Evolutionary conservation across 2,888 invertebrate genomes (phyloP).

Genomic region (Cephus pygmeus): DNA sequence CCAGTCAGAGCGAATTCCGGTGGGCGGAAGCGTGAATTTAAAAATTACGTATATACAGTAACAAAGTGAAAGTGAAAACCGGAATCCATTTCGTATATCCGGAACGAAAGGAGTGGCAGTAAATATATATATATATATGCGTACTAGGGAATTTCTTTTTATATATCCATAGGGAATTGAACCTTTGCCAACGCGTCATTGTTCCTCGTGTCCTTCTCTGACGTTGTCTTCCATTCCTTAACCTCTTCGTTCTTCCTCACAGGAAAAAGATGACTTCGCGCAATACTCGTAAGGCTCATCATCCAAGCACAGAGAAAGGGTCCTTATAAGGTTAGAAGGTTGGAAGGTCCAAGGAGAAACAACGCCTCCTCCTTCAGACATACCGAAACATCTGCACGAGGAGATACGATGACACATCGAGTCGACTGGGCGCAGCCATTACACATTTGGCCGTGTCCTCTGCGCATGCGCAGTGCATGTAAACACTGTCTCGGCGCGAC

Average conservation of each 20-base stretch:
- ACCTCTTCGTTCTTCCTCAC: not conserved
- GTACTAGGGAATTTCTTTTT: not conserved
- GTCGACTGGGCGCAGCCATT: not conserved
- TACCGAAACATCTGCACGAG: not conserved
- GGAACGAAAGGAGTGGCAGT: not conserved
- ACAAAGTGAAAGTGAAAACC: not conserved
- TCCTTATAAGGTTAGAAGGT: not conserved
- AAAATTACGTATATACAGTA: not conserved
- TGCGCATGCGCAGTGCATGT: not conserved
- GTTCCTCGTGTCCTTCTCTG: not conserved
- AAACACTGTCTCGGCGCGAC: not conserved
- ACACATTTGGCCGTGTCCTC: not conserved
- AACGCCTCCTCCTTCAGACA: not conserved
- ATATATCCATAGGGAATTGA: not conserved
- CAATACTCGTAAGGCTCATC: not conserved
- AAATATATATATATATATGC: not conserved
- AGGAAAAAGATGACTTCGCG: not conserved
- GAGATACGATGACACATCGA: not conserved
- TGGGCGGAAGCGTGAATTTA: not conserved
- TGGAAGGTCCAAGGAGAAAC: not conserved
- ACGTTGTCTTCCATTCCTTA: not conserved
- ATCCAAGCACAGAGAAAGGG: not conserved
- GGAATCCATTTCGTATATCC: not conserved
- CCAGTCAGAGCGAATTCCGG: not conserved
- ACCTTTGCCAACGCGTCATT: not conserved